Conservation (phyloP, 2,888 invertebrate species). For the Mythimna ferrago region DNA sequence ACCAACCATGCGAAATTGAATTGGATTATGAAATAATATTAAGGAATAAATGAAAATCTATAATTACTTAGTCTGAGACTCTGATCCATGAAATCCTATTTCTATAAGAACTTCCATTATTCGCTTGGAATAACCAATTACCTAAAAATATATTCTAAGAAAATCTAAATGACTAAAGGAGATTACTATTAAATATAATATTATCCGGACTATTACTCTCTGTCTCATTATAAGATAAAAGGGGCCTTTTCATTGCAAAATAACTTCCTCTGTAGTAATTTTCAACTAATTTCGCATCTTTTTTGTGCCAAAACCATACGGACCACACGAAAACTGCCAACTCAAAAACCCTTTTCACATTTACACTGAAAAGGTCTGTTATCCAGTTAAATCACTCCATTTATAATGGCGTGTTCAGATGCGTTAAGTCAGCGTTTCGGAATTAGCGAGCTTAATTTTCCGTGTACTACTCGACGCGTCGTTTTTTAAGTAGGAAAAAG, state of each 20-base stretch:
- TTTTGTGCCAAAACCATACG: constrained; percentile 48
- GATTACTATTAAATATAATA: constrained; percentile 19
- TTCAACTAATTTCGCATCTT: constrained; percentile 45
- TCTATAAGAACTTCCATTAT: constrained; percentile 21
- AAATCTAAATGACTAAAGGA: constrained; percentile 3
- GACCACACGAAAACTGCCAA: constrained; percentile 49
- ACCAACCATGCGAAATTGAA: background rate
- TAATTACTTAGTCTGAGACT: constrained; percentile 5
- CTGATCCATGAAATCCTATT: constrained; percentile 17
- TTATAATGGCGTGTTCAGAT: constrained; percentile 57
- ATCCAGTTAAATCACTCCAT: constrained; percentile 62
- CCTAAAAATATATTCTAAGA: constrained; percentile 17
- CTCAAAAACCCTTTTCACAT: constrained; percentile 63
- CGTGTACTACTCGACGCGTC: constrained; percentile 43
- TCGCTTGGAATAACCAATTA: constrained; percentile 32
- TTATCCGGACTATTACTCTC: constrained; percentile 22
- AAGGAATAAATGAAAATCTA: constrained; percentile 1
- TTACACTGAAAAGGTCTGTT: constrained; percentile 58
- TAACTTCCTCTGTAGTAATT: constrained; percentile 45
- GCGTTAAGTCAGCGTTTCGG: constrained; percentile 59
- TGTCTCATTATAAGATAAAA: constrained; percentile 28
- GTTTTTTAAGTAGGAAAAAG: constrained; percentile 49
- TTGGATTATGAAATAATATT: background rate
- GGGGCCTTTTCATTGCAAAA: constrained; percentile 26
- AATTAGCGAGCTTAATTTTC: constrained; percentile 59